A percentile compares a stretch with the other conserved stretches of the same genome.
Conservation (phyloP, 2,888 invertebrate species). For the Masnerella sp. region DNA sequence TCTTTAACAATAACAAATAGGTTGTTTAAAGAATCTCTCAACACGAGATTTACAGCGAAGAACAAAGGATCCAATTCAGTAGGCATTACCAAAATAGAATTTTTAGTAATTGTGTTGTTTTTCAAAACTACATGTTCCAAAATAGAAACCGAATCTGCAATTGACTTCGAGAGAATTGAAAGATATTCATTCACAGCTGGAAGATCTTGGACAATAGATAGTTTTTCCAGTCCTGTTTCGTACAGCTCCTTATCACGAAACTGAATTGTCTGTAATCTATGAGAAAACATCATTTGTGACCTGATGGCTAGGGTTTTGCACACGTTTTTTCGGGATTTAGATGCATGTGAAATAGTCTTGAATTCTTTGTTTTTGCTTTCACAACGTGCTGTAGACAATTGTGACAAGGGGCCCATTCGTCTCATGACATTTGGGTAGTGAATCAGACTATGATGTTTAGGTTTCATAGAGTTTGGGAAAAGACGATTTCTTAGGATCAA, state of each 20-base stretch:
- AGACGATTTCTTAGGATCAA: conserved; percentile 12
- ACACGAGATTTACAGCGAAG: not conserved
- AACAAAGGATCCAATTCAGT: not conserved
- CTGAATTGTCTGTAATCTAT: conserved; percentile 14
- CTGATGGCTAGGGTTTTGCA: conserved; percentile 53
- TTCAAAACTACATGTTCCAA: not conserved
- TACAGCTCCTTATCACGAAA: not conserved
- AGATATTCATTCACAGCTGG: not conserved
- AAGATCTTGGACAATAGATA: not conserved
- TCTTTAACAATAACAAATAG: not conserved
- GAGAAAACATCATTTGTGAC: conserved; percentile 40
- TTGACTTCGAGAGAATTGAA: not conserved
- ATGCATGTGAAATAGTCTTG: conserved; percentile 37
- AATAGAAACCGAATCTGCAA: not conserved
- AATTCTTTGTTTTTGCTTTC: conserved; percentile 55
- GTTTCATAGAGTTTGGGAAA: conserved; percentile 44
- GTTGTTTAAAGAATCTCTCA: not conserved
- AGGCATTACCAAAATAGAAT: conserved; percentile 1
- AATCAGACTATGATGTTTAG: conserved; percentile 57
- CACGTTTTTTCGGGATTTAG: conserved; percentile 42
- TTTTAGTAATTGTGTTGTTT: not conserved
- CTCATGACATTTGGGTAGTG: conserved; percentile 52
- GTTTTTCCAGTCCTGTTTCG: not conserved
- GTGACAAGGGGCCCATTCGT: conserved; percentile 43
- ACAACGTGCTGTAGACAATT: conserved; percentile 42